A percentile compares a stretch with the other conserved stretches of the same genome.
Conservation (phyloP, 2,797 vertebrate genomes). For the Helarctos malayanus region DNA sequence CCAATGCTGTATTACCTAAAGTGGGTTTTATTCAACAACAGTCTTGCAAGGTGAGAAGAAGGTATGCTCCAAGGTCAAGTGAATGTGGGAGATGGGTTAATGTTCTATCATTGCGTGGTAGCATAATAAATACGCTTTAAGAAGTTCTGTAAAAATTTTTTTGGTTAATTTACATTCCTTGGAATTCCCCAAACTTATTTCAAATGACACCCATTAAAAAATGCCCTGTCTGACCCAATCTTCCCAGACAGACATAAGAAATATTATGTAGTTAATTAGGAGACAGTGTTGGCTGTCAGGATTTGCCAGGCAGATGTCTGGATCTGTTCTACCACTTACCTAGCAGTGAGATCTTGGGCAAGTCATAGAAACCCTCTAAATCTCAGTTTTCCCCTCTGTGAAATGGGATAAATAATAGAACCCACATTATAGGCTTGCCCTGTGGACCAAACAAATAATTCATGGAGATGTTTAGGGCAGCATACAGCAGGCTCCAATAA, state of each 20-base stretch:
- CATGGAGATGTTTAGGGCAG: neutral
- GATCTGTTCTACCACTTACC: neutral
- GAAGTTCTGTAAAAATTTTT: neutral
- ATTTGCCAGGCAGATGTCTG: neutral
- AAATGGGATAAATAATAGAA: constrained; percentile 26
- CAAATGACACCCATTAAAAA: neutral
- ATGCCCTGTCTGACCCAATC: neutral
- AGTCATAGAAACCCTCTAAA: neutral
- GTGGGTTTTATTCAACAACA: neutral
- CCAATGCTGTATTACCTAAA: neutral
- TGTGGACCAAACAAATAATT: neutral
- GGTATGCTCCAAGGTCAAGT: neutral
- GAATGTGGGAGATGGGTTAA: neutral
- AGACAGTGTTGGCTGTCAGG: neutral
- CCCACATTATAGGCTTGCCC: neutral
- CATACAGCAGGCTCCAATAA: neutral
- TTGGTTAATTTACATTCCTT: neutral
- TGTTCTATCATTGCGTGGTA: neutral
- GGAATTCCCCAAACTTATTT: neutral
- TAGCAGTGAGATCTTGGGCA: neutral
- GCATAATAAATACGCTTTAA: constrained; percentile 1
- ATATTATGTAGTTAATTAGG: neutral
- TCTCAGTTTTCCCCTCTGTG: neutral
- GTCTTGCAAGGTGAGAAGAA: neutral
- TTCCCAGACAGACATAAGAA: neutral